phyloP scores from a whole-genome alignment of 2,888 invertebrate species.

The Amaurobius ferox region DNA sequence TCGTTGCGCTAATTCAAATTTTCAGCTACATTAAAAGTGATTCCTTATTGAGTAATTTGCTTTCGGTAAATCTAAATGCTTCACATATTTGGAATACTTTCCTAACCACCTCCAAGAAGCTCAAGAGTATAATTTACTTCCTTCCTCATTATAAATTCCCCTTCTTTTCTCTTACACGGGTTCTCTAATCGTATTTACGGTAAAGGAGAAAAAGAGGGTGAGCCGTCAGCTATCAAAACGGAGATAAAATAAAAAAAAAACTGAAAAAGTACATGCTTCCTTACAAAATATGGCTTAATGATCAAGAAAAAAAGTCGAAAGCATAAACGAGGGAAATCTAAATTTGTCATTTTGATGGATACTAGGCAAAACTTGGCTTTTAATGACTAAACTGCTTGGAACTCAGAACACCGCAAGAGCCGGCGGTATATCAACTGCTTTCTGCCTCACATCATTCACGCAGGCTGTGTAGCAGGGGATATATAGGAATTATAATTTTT shows the following conservation, averaged over 20 bases:
- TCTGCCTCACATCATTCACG: conserved; percentile 55
- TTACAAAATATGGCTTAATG: conserved; percentile 51
- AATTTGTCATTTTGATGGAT: conserved; percentile 71
- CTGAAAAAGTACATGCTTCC: conserved; percentile 54
- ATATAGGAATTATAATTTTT: background rate
- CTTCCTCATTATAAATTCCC: background rate
- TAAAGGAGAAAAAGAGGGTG: conserved; percentile 14
- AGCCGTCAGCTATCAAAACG: conserved; percentile 24
- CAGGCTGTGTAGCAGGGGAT: background rate
- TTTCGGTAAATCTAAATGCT: background rate
- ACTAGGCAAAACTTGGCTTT: conserved; percentile 61
- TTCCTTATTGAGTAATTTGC: background rate
- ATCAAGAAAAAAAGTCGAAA: conserved; percentile 30
- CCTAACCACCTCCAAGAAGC: background rate
- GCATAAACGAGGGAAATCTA: conserved; percentile 42
- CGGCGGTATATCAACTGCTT: conserved; percentile 61
- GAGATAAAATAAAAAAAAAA: conserved; percentile 35
- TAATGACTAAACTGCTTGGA: conserved; percentile 62
- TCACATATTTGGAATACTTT: background rate
- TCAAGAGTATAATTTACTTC: background rate
- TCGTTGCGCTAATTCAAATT: background rate
- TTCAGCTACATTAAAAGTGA: background rate
- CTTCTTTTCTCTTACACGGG: background rate
- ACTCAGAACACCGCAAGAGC: conserved; percentile 29
- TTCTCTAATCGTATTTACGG: conserved; percentile 39